phyloP scores from a whole-genome alignment of 2,797 vertebrate species.

The Hypotaenidia philippensis region DNA sequence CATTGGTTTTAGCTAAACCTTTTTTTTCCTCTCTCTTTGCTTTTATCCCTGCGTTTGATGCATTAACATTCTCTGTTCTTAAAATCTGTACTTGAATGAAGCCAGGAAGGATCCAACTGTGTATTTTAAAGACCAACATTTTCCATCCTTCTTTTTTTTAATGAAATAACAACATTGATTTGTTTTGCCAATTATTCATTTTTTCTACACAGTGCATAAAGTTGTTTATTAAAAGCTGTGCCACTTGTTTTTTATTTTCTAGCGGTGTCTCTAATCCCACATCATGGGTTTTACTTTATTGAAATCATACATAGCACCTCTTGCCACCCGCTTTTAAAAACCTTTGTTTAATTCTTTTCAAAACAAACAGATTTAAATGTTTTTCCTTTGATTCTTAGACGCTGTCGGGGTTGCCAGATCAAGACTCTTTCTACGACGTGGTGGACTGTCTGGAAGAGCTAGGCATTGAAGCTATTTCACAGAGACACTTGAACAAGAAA shows the following conservation, averaged over 20 bases:
- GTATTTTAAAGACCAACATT: constrained; percentile 37
- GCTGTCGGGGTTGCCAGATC: constrained; percentile 91
- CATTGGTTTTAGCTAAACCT: not conserved
- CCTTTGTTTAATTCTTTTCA: constrained; percentile 55
- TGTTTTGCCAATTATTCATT: constrained; percentile 52
- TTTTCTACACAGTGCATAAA: not conserved
- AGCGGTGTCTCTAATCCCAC: not conserved
- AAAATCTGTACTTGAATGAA: not conserved
- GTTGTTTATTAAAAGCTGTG: constrained; percentile 38
- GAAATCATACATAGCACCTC: not conserved
- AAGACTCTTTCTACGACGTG: constrained; percentile 96
- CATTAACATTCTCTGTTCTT: constrained; percentile 18
- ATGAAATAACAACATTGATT: constrained; percentile 48
- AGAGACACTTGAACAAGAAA: constrained; percentile 93
- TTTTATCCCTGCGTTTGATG: constrained; percentile 34
- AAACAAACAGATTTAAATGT: constrained; percentile 58
- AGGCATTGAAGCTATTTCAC: constrained; percentile 88
- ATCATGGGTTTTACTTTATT: constrained; percentile 19
- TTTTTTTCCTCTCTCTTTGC: not conserved
- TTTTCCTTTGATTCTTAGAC: constrained; percentile 84
- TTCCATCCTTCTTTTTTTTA: constrained; percentile 30
- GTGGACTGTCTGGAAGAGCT: constrained; percentile 97
- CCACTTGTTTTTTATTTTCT: constrained; percentile 60
- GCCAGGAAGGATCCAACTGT: constrained; percentile 21
- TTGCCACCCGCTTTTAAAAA: constrained; percentile 27